These are phyloP conservation scores for Dicranocentrus wangi DNA, from an alignment of 2,888 invertebrate genomes.

Conservation along the genomic window DNA sequence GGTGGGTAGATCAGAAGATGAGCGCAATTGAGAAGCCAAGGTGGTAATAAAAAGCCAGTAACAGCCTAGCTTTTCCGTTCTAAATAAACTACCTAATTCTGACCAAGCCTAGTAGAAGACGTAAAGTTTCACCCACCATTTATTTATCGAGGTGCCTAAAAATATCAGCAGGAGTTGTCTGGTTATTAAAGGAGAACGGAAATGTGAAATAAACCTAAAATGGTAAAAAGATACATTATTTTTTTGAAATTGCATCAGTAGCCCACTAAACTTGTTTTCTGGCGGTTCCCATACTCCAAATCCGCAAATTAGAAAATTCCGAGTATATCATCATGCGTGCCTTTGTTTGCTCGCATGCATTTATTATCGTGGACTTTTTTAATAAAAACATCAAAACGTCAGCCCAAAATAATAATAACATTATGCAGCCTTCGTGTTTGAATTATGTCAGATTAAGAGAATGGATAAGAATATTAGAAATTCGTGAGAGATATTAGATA, in stretches of 20 bases:
- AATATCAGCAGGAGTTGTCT: background rate
- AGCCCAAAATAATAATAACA: background rate
- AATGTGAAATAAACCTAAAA: conserved; percentile 17
- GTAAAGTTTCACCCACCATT: too few species aligned
- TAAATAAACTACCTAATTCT: background rate
- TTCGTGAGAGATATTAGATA: background rate
- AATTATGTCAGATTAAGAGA: background rate
- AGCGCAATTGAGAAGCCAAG: too few species aligned
- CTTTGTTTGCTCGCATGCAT: too few species aligned
- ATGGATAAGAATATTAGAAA: conserved; percentile 8
- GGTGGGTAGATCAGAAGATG: too few species aligned
- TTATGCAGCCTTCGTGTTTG: conserved; percentile 11
- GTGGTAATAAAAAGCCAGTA: too few species aligned
- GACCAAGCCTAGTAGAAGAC: too few species aligned
- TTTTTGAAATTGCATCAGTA: conserved; percentile 2
- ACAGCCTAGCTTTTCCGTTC: background rate
- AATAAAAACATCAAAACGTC: background rate
- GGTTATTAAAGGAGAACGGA: conserved; percentile 10
- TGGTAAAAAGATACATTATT: background rate
- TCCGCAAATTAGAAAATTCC: conserved; percentile 6
- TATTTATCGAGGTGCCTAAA: background rate
- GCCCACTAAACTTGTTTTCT: background rate
- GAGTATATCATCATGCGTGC: too few species aligned
- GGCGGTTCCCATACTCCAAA: background rate
- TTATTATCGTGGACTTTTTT: too few species aligned